Evolutionary conservation across 2,888 invertebrate species (phyloP).

Genomic region (Tetragonisca angustula): DNA sequence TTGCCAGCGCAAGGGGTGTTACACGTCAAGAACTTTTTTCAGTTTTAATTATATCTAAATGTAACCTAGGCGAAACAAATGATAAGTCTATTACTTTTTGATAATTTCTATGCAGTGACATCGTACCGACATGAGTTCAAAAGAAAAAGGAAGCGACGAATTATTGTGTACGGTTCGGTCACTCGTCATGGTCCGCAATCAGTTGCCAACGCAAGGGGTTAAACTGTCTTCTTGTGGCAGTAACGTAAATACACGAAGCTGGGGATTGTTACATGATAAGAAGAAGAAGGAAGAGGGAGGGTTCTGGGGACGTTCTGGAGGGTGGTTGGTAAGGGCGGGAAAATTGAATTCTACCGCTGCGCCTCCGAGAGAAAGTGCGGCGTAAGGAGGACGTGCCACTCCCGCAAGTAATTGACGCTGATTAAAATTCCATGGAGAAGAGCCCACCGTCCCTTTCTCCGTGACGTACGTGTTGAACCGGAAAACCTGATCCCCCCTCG

Average conservation of each 20-base stretch:
- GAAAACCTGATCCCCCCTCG: conserved; percentile 53
- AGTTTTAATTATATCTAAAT: too few relatives aligned
- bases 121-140: too few relatives aligned
- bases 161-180: too few relatives aligned
- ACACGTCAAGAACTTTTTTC: too few relatives aligned
- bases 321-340: conserved; percentile 44
- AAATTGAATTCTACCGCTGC: conserved; percentile 75
- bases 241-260: conserved; percentile 9
- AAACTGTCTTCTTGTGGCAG: conserved; percentile 29
- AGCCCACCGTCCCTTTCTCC: conserved; percentile 53
- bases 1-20: too few relatives aligned
- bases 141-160: too few relatives aligned
- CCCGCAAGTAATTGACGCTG: conserved; percentile 76
- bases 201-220: too few relatives aligned
- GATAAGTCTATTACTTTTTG: too few relatives aligned
- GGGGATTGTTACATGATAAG: conserved; percentile 33
- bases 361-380: conserved; percentile 65
- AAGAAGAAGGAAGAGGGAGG: not conserved
- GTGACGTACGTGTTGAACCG: conserved; percentile 67
- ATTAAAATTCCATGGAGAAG: conserved; percentile 76
- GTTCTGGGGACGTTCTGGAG: not conserved
- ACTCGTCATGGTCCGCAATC: too few relatives aligned
- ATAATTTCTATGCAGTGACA: too few relatives aligned
- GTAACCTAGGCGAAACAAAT: too few relatives aligned
- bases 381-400: conserved; percentile 71